Evolutionary conservation across 1,140 invertebrate genomes (phyloP).

Genomic region (Anthonomus grandis): DNA sequence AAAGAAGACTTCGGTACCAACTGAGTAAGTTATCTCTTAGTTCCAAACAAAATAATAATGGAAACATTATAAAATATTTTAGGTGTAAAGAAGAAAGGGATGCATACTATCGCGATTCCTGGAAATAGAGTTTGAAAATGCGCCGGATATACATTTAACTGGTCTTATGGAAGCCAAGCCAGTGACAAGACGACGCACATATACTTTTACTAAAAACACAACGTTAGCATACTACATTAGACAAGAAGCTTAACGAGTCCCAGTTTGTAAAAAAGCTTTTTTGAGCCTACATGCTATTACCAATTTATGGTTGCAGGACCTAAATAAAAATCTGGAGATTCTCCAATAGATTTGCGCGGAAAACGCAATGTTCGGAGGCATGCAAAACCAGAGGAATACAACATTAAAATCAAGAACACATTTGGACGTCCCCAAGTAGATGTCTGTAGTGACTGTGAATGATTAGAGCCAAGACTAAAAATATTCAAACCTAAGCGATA

Average conservation of each 20-base stretch:
- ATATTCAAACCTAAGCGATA: slow-evolving; percentile 22
- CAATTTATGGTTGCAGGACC: not conserved
- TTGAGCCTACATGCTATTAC: not conserved
- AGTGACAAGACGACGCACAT: not conserved
- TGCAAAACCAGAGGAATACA: not conserved
- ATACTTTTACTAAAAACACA: not conserved
- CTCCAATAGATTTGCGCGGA: not conserved
- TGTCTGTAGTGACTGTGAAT: slow-evolving; percentile 31
- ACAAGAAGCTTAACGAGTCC: not conserved
- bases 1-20: not conserved
- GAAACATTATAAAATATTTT: not conserved
- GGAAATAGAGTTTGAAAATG: not conserved
- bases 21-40: not conserved
- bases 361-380: not conserved
- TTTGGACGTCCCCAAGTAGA: not conserved
- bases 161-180: not conserved
- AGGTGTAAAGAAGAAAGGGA: not conserved
- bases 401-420: slow-evolving; percentile 2
- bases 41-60: not conserved
- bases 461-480: slow-evolving; percentile 16
- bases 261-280: not conserved
- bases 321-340: not conserved
- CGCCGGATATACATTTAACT: not conserved
- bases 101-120: not conserved
- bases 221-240: not conserved